Evolutionary conservation across 1,140 invertebrate species (phyloP).

Genomic region (Solenopsis fugax): DNA sequence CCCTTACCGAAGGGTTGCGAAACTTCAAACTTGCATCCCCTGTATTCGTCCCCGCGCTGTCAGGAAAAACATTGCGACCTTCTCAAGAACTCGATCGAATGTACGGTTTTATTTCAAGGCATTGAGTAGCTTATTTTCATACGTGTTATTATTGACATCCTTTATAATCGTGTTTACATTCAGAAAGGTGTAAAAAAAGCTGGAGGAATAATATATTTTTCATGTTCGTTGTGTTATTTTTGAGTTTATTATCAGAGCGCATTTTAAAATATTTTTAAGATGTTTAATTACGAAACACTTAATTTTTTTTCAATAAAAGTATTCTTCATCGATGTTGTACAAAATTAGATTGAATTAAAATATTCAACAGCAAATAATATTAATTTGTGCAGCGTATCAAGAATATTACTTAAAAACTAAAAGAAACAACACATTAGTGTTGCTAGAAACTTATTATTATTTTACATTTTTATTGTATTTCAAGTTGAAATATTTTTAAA

Average conservation of each 20-base stretch:
- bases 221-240: not conserved
- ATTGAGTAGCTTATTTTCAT: constrained; percentile 18
- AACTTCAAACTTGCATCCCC: constrained; percentile 59
- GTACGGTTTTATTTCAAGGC: constrained; percentile 39
- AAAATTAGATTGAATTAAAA: no score
- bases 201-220: not conserved
- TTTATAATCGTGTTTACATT: constrained; percentile 11
- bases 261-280: constrained; percentile 4
- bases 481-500: no score
- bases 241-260: not conserved
- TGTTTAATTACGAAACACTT: not conserved
- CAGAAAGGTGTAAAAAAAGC: not conserved
- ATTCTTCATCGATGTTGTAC: not conserved
- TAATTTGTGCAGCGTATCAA: no score
- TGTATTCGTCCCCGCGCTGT: constrained; percentile 44
- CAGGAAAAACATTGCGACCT: constrained; percentile 43
- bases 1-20: constrained; percentile 64
- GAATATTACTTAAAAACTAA: no score
- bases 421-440: no score
- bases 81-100: constrained; percentile 48
- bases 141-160: constrained; percentile 21
- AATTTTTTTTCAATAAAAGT: not conserved
- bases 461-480: no score
- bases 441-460: no score
- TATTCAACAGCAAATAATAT: no score